These are phyloP conservation scores for Heterohyrax brucei DNA, from an alignment of 2,797 vertebrate species.

Conservation along the genomic window DNA sequence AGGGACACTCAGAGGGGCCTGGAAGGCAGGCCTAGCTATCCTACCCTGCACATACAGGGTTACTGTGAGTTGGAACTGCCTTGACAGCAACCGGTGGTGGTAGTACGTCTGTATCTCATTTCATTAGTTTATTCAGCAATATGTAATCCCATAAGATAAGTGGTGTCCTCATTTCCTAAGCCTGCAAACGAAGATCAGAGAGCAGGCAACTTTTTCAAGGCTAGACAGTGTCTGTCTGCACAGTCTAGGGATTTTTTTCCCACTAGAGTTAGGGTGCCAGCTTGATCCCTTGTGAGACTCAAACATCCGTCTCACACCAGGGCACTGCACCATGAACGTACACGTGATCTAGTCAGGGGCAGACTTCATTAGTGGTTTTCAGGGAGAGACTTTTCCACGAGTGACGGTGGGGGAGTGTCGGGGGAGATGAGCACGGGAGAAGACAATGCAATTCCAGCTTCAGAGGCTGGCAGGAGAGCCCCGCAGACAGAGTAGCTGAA, in stretches of 20 bases:
- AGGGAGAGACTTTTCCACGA: neutral
- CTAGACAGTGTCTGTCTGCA: neutral
- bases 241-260: neutral
- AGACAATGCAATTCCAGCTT: neutral
- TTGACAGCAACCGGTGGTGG: too few relatives aligned
- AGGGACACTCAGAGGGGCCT: too few relatives aligned
- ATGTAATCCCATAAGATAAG: neutral
- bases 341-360: neutral
- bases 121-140: neutral
- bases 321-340: neutral
- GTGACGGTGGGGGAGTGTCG: neutral
- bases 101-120: neutral
- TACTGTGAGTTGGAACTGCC: too few relatives aligned
- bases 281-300: slow-evolving; percentile 24
- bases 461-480: neutral
- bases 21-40: too few relatives aligned
- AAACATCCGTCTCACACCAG: neutral
- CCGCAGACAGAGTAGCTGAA: neutral
- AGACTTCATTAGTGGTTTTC: neutral
- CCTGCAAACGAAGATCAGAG: neutral
- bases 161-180: neutral
- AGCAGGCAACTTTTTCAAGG: neutral
- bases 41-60: too few relatives aligned
- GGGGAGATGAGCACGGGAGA: neutral
- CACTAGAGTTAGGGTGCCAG: neutral